Evolutionary conservation across 2,888 invertebrate genomes (phyloP), one percentile per base, ranked within the genome.

Genomic region (Allophyes oxyacanthae): DNA sequence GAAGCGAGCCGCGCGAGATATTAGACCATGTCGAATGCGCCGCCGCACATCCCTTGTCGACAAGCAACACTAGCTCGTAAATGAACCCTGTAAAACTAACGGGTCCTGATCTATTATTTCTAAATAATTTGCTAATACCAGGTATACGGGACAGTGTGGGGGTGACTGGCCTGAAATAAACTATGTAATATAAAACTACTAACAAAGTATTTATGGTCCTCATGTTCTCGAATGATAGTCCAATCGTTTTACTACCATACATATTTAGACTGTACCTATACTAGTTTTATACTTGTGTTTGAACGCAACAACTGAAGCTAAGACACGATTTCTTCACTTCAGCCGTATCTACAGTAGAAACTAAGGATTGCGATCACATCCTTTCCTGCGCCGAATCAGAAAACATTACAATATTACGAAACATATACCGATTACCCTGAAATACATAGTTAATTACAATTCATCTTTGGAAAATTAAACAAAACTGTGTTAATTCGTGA

Each of bases 11-110:
- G 36, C 42, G 42, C 42, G 44, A 76, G 73, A 79, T 75, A 78
- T 74, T 58, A 75, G 78, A 79, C 72, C 79, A 75, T 78, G 75
- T 74, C 80, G 79, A 70, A 72, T 65, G 72, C 68, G 52, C 58
- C 46, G 43, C 26, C 56, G 57, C 52, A 38, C 45, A 53, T 60
- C 67, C 41, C 46, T 40, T 48, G 64, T 63, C 43, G 33, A 36
- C 52, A 30, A 42, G 11, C 40, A 38, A 33, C 26, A 40, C 36
- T 28, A 28, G 8, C 8, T 1, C 28, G 28, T 28, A 6, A 6
- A 28, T 28, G 28, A 28, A 28, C 25, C 3, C 25, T 1, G 28
- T 28, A 28, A 28, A 25, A 28, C 6, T 28, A 28, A 20, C 20
- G 4, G 20, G 2, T 20, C 28, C 8, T 28, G n/a, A n/a, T n/a